Evolutionary conservation across 2,888 invertebrate species (phyloP), one percentile per base, ranked within the genome.

Genomic region (Eucriotettix oculatus): DNA sequence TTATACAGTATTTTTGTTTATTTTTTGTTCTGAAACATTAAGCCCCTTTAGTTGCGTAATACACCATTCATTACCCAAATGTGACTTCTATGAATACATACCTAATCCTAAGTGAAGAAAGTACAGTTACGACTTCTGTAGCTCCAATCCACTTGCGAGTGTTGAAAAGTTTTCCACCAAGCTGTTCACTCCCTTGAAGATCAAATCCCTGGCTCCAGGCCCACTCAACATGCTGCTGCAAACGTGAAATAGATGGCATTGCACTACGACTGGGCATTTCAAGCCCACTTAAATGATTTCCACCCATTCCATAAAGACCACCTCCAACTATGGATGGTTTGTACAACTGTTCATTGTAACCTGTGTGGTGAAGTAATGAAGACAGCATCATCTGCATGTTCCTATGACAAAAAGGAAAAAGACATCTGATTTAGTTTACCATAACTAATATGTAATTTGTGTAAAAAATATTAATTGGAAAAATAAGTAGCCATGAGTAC

Each of bases 141-240:
- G 92, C 91, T 9, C 94, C 94, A 66, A 94, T 93, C 93, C 93
- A 93, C 71, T 93, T 93, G 63, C 89, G 78, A 0, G 92, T 92
- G 72, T 91, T 90, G 66, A 85, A 82, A 29, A 93, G 73, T 66
- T 85, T 84, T 42, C 87, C 86, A 12, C 88, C 90, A 5, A 93
- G 76, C 71, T 93, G 93, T 68, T 90, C 89, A 16, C 87, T 85
- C 40, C 92, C 93, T 79, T 88, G 78, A 9, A 83, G 78, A 71
- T 90, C 90, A 70, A 90, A 90, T 17, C 90, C 90, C 68, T 83
- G 80, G 41, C 82, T 77, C 90, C 90, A 90, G 0, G 89, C 89
- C 66, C 84, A 80, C 69, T 93, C 92, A 29, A 93, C 90, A 66
- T 90, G 80, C 64, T 84, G 79, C 73, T 93, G 93, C 61, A 94